Evolutionary conservation across 2,888 invertebrate species (phyloP), one percentile per base, ranked within the genome.

Genomic region (Orthonevra nobilis): DNA sequence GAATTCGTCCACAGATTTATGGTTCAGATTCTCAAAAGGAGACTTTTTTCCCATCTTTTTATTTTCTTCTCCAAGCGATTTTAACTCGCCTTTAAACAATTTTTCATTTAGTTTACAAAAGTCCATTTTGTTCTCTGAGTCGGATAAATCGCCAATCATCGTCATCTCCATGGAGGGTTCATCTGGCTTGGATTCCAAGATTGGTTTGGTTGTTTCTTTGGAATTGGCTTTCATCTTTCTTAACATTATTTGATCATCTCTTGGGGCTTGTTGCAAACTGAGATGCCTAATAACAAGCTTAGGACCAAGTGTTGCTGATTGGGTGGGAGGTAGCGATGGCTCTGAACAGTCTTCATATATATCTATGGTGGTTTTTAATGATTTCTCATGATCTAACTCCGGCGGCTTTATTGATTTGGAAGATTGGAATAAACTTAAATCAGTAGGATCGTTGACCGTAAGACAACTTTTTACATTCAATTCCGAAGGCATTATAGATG

Each of bases 241-340:
- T 2, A 44, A 6, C 2, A 17, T 42, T 2, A 14, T 34, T 12
- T 44, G 15, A 12, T 44, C 12, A n/a, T 17, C 42, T 14, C 12
- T 14, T 1, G 40, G 3, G 9, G 12, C 48, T 34, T 38, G 30
- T 10, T 58, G 20, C 12, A 68, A 10, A 23, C 38, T 58, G 17
- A 68, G 4, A 30, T 40, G 68, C 3, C n/a, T 38, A 1, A 58
- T 40, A 48, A 68, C 17, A 9, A 58, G 12, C 48, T 68, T 64
- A 2, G 40, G 32, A 10, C n/a, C 26, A 3, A 38, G 2, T 3
- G 2, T 3, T 14, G 4, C 10, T 3, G 6, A n/a, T 7, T 28
- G 23, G n/a, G 9, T 9, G 15, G 26, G 1, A 10, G n/a, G 14
- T 23, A n/a, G n/a, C 23, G 12, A 10, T 36, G 20, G 1, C 38